Evolutionary conservation across 2,113 vertebrate species (phyloP).

Genomic region (Hippotragus niger): DNA sequence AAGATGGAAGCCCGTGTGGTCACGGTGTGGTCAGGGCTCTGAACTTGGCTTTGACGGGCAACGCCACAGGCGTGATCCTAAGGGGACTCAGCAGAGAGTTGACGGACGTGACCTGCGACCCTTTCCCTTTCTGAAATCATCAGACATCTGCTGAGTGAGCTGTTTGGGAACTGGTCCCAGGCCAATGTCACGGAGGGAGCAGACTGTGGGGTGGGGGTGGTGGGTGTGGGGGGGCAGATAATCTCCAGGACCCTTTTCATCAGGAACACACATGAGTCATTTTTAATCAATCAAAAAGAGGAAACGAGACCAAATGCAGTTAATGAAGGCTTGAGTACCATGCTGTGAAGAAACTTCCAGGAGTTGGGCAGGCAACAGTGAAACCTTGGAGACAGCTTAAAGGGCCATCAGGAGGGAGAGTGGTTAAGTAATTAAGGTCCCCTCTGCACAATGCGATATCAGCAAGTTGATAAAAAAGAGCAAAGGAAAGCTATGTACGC

Average conservation of each 20-base stretch:
- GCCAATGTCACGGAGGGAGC: neutral
- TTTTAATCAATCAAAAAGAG: neutral
- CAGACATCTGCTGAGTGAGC: constrained; percentile 17
- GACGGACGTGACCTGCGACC: neutral
- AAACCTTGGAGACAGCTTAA: neutral
- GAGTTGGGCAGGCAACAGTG: neutral
- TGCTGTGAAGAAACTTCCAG: neutral
- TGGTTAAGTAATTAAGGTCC: neutral
- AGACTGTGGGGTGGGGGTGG: fast-evolving
- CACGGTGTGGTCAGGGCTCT: neutral
- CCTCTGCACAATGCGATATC: fast-evolving
- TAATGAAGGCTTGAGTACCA: neutral
- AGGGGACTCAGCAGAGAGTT: neutral
- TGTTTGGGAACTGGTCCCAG: neutral
- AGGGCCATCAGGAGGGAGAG: neutral
- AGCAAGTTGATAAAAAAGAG: neutral
- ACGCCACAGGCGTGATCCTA: neutral
- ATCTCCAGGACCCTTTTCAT: neutral
- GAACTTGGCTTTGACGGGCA: neutral
- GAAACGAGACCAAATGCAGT: neutral
- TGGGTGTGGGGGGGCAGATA: neutral
- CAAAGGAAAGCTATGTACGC: neutral
- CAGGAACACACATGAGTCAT: neutral
- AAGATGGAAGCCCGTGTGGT: neutral
- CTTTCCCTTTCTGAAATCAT: neutral